phyloP scores from a whole-genome alignment of 2,888 invertebrate genomes.

The Trichogramma dendrolimi region DNA sequence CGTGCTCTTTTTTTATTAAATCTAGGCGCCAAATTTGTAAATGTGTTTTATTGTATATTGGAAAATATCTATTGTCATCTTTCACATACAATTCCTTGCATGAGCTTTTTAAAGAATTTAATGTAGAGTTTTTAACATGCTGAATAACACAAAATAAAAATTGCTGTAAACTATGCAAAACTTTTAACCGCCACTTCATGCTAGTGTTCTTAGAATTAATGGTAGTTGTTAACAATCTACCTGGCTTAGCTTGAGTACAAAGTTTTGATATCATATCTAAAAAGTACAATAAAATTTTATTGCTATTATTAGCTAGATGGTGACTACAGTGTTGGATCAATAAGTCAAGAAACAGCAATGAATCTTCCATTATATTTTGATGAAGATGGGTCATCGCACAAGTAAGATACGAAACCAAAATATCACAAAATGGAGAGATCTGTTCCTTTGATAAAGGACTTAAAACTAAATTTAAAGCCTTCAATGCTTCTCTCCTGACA shows the following conservation, averaged over 20 bases:
- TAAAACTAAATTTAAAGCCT: slow-evolving; percentile 57
- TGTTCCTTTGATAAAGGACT: slow-evolving; percentile 53
- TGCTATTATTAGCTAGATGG: slow-evolving; percentile 64
- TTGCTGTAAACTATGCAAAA: slow-evolving; percentile 66
- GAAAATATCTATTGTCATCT: slow-evolving; percentile 30
- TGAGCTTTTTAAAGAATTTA: slow-evolving; percentile 2
- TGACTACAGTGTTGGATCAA: slow-evolving; percentile 65
- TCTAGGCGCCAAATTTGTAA: slow-evolving; percentile 33
- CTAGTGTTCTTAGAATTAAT: slow-evolving; percentile 70
- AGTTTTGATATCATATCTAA: slow-evolving; percentile 79
- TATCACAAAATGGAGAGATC: slow-evolving; percentile 70
- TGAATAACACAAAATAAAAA: slow-evolving; percentile 54
- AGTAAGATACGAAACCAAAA: slow-evolving; percentile 73
- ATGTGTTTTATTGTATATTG: slow-evolving; percentile 33
- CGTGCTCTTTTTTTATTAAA: slow-evolving; percentile 29
- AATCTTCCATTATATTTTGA: slow-evolving; percentile 75
- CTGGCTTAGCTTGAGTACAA: slow-evolving; percentile 62
- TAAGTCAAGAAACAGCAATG: slow-evolving; percentile 72
- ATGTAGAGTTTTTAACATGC: slow-evolving; percentile 32
- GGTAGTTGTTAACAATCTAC: slow-evolving; percentile 66
- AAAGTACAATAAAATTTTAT: slow-evolving; percentile 73
- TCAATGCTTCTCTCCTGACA: slow-evolving; percentile 59
- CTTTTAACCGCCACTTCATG: slow-evolving; percentile 75
- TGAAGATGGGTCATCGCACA: slow-evolving; percentile 90
- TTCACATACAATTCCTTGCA: slow-evolving; percentile 23